Conservation (phyloP, 2,888 invertebrate genomes). For the Conus canariensis region DNA sequence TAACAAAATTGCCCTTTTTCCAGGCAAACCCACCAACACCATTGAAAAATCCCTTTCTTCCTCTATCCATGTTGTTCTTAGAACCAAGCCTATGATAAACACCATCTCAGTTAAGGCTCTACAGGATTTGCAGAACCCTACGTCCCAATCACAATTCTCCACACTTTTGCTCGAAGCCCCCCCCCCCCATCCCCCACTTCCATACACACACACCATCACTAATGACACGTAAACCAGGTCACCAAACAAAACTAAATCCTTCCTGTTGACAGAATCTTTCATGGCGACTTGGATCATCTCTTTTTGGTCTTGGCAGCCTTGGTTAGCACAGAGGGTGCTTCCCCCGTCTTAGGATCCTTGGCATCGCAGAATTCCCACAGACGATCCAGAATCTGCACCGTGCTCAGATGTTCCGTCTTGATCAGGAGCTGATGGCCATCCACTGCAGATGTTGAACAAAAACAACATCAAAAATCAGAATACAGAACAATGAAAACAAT, state of each 20-base stretch:
- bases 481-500: too few relatives aligned
- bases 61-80: too few relatives aligned
- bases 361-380: conserved; percentile 56
- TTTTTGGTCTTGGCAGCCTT: conserved; percentile 48
- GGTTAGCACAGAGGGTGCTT: conserved; percentile 44
- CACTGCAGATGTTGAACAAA: conserved; percentile 51
- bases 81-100: too few relatives aligned
- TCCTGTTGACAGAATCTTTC: neutral
- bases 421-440: conserved; percentile 64
- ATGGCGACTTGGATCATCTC: conserved; percentile 12
- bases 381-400: conserved; percentile 58
- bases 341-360: conserved; percentile 57
- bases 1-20: neutral
- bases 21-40: too few relatives aligned
- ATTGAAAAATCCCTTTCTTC: too few relatives aligned
- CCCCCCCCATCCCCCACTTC: neutral
- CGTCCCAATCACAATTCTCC: too few relatives aligned
- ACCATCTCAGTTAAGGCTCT: too few relatives aligned
- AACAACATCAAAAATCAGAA: too few relatives aligned
- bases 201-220: conserved; percentile 17
- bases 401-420: conserved; percentile 59
- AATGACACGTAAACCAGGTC: neutral
- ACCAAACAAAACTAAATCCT: neutral
- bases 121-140: too few relatives aligned
- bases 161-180: too few relatives aligned